Conservation (phyloP, 2,888 invertebrate genomes). For the Isoperla grammatica region DNA sequence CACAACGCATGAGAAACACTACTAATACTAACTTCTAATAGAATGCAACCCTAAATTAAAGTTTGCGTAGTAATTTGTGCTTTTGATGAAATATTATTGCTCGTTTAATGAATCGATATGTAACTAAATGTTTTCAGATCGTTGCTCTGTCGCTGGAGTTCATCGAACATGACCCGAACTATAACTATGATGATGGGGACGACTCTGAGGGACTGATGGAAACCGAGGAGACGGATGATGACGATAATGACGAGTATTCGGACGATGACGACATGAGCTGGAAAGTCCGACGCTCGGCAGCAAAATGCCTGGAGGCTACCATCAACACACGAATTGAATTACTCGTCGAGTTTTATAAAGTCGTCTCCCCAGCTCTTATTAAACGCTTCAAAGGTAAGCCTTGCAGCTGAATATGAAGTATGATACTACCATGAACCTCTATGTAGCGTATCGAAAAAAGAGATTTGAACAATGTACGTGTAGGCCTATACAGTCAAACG, state of each 20-base stretch:
- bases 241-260: constrained; percentile 91
- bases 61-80: too few relatives aligned
- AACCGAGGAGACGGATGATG: constrained; percentile 63
- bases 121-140: constrained; percentile 59
- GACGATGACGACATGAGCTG: constrained; percentile 99
- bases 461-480: too few relatives aligned
- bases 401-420: too few relatives aligned
- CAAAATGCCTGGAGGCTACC: constrained; percentile 95
- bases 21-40: too few relatives aligned
- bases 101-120: too few relatives aligned
- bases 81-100: too few relatives aligned
- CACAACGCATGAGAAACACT: too few relatives aligned
- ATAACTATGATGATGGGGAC: constrained; percentile 89
- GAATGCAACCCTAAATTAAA: too few relatives aligned
- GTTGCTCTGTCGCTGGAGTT: constrained; percentile 83
- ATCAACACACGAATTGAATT: constrained; percentile 90
- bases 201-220: constrained; percentile 65
- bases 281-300: constrained; percentile 94
- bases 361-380: constrained; percentile 87
- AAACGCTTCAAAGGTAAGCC: constrained; percentile 78
- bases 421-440: too few relatives aligned
- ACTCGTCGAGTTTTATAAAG: constrained; percentile 79
- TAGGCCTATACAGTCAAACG: too few relatives aligned
- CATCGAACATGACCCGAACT: constrained; percentile 97
- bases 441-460: too few relatives aligned